A percentile compares a stretch with the other conserved stretches of the same genome.
Conservation (phyloP, 2,113 vertebrate genomes). For the Myxocyprinus asiaticus region DNA sequence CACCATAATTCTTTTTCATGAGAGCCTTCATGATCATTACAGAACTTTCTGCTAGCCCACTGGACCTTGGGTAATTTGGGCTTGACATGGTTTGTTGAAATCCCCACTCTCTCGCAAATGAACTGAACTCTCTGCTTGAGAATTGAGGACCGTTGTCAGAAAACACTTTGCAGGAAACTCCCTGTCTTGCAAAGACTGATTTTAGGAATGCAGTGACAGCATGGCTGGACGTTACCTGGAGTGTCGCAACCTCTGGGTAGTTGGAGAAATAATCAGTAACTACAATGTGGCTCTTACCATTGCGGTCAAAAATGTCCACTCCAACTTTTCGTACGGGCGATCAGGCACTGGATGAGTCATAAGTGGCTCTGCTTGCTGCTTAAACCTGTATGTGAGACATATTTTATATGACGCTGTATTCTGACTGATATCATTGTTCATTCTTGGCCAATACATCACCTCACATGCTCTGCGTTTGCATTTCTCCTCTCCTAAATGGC, state of each 20-base stretch:
- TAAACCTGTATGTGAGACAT: no score
- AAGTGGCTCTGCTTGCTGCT: conserved; percentile 41
- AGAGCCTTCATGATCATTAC: conserved; percentile 45
- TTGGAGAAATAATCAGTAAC: conserved; percentile 40
- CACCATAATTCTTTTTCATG: conserved; percentile 40
- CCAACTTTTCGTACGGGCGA: conserved; percentile 37
- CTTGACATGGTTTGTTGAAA: conserved; percentile 44
- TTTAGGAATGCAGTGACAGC: conserved; percentile 39
- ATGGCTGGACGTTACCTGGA: conserved; percentile 29
- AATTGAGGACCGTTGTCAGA: conserved; percentile 42
- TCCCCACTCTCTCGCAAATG: conserved; percentile 40
- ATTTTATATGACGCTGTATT: conserved; percentile 19
- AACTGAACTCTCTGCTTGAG: no score
- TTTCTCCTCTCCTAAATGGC: no score
- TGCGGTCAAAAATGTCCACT: conserved; percentile 32
- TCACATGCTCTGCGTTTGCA: no score
- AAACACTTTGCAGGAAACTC: conserved; percentile 36
- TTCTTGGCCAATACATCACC: conserved; percentile 39
- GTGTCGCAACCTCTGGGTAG: conserved; percentile 33
- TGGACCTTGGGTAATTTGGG: conserved; percentile 37
- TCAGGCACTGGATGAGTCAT: conserved; percentile 26
- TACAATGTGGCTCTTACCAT: conserved; percentile 43
- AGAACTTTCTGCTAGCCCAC: conserved; percentile 35
- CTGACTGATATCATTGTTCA: conserved; percentile 35
- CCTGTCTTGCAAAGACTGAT: conserved; percentile 35